These are phyloP conservation scores for Hybognathus amarus DNA, from an alignment of 2,797 vertebrate genomes.

Conservation along the genomic window DNA sequence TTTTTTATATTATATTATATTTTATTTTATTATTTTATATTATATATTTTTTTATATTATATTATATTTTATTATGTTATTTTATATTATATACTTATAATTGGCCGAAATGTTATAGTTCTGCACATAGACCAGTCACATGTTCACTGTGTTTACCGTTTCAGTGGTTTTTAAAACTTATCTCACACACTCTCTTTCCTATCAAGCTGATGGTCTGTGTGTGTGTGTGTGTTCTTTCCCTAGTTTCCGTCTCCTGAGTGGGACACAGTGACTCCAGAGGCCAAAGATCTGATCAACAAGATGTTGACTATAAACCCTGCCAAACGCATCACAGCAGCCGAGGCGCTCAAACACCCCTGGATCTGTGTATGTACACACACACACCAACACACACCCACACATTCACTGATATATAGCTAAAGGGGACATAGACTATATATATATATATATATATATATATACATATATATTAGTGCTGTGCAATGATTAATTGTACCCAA, in stretches of 20 bases:
- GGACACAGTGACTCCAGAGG: constrained; percentile 97
- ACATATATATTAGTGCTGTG: too few species aligned
- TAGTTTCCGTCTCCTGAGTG: constrained; percentile 98
- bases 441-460: too few species aligned
- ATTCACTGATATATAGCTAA: too few species aligned
- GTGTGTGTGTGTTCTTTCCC: constrained; percentile 24
- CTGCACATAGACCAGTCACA: background rate
- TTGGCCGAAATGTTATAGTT: background rate
- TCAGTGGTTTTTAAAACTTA: background rate
- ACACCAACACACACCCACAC: background rate
- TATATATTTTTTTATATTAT: too few species aligned
- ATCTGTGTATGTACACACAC: constrained; percentile 86
- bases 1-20: too few species aligned
- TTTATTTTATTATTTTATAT: too few species aligned
- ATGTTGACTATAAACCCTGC: constrained; percentile 98
- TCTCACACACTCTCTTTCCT: background rate
- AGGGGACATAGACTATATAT: too few species aligned
- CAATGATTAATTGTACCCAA: too few species aligned
- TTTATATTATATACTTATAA: too few species aligned
- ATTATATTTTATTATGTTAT: too few species aligned
- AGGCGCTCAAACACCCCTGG: constrained; percentile 96
- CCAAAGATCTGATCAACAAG: constrained; percentile 98
- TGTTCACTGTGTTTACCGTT: background rate
- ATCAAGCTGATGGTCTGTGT: background rate
- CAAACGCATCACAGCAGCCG: constrained; percentile 92